A percentile compares a stretch with the other conserved stretches of the same genome.
These are phyloP conservation scores for Cuniculus paca DNA, from an alignment of 2,797 vertebrate species.

Conservation along the genomic window DNA sequence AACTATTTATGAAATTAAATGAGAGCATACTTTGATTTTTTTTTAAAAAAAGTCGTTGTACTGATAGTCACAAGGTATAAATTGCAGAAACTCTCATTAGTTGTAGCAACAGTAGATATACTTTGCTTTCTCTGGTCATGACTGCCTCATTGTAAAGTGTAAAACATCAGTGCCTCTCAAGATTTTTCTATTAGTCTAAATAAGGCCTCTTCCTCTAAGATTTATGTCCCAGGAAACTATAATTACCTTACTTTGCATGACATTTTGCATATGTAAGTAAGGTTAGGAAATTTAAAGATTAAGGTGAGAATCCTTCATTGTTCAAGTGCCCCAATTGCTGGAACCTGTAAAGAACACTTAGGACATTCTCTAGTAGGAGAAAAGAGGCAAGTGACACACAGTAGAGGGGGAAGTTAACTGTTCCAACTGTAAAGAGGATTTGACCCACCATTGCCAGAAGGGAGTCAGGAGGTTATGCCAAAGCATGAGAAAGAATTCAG, in stretches of 20 bases:
- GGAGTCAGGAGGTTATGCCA: not conserved
- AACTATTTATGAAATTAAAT: slow-evolving; percentile 55
- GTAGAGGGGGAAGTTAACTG: not conserved
- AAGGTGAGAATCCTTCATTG: not conserved
- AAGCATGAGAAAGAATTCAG: not conserved
- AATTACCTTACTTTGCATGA: not conserved
- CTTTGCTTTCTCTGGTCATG: not conserved
- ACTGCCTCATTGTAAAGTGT: not conserved
- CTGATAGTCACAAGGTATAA: slow-evolving; percentile 18
- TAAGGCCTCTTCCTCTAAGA: not conserved
- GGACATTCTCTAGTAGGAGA: not conserved
- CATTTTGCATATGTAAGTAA: not conserved
- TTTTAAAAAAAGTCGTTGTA: not conserved
- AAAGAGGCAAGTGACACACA: not conserved
- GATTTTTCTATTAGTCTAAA: not conserved
- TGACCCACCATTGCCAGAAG: not conserved
- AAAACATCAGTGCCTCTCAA: slow-evolving; percentile 4
- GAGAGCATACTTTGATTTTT: not conserved
- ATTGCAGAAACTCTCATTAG: not conserved
- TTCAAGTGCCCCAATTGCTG: not conserved
- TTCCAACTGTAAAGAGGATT: not conserved
- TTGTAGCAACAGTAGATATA: not conserved
- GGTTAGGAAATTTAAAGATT: not conserved
- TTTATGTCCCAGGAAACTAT: not conserved
- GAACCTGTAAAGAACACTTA: not conserved